Base-by-base conservation (phyloP, 2,797 vertebrate genomes). In the Crypturellus tataupa region DNA sequence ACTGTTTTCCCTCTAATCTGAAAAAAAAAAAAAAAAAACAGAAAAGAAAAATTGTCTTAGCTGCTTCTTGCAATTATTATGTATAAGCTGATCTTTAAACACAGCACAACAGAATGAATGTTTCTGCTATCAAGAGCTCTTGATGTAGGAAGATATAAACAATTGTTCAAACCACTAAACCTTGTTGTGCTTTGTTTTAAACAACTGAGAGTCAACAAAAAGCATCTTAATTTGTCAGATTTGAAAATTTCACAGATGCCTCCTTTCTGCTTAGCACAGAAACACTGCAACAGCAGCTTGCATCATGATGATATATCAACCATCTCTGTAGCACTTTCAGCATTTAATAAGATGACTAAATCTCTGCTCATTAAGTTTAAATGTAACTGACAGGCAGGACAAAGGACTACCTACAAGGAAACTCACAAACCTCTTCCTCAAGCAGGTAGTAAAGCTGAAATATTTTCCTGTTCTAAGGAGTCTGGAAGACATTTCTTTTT, bases 71-170 rank as follows among this genome's bases (percentile, higher is more conserved):
- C 27, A 85, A 33, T 69, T 58, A 29, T 9, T 35, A 29, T 49
- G 2, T 12, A 4, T 72, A 69, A 53, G 1, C 1, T 5, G 58
- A 16, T 2, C 31, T 69, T 77, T 94, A 83, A 85, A 71, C 17
- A 27, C 13, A 9, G 24, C 23, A 37, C 70, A 83, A 55, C n/a
- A 59, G 80, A 87, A 59, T 37, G 35, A 65, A 49, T 14, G 6
- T 0, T 6, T 19, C 51, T 55, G 6, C 12, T 51, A 8, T 67
- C 13, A n/a, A 5, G 76, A 5, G 79, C 16, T 8, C 40, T 72
- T 27, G 5, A 24, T 60, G 9, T 82, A 20, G 3, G 15, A 67
- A 23, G 11, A 19, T 0, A 0, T 7, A 40, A 65, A 6, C 40
- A 73, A 42, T 10, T 77, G 19, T 82, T 80, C 18, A 86, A 77